Evolutionary conservation across 2,888 invertebrate species (phyloP).

Genomic region (Fragum sueziense): DNA sequence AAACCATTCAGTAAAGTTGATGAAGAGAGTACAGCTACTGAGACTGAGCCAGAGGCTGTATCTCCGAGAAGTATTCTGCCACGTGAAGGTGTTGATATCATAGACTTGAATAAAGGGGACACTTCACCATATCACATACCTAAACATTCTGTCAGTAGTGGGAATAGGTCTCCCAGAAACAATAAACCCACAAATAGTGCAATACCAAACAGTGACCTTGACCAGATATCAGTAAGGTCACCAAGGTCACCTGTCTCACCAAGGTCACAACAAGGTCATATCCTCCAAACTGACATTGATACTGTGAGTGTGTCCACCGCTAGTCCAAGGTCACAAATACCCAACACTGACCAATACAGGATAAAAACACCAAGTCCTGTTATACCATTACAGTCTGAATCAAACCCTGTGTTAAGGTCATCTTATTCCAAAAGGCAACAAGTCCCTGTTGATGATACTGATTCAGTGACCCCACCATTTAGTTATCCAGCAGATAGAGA

Average conservation of each 20-base stretch:
- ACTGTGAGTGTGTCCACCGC: constrained; percentile 19
- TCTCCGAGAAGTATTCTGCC: not conserved
- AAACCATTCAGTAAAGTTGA: constrained; percentile 44
- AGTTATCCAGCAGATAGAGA: constrained; percentile 38
- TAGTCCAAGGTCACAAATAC: constrained; percentile 34
- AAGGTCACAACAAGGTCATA: not conserved
- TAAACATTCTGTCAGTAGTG: not conserved
- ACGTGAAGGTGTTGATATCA: constrained; percentile 35
- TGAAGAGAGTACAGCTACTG: constrained; percentile 53
- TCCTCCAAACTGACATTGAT: constrained; percentile 38
- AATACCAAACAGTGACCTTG: constrained; percentile 22
- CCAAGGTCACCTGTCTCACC: constrained; percentile 12
- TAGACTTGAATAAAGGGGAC: constrained; percentile 41
- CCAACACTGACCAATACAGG: constrained; percentile 29
- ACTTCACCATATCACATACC: constrained; percentile 54
- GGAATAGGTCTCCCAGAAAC: not conserved
- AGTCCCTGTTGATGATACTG: constrained; percentile 31
- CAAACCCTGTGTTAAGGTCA: not conserved
- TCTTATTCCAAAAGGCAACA: constrained; percentile 50
- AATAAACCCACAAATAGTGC: not conserved
- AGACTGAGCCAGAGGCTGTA: constrained; percentile 40
- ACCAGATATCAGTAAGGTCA: not conserved
- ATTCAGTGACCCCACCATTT: constrained; percentile 33
- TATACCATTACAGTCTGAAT: constrained; percentile 12
- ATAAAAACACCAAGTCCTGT: constrained; percentile 39